These are phyloP conservation scores for Rhorus exstirpatorius DNA, from an alignment of 2,888 invertebrate genomes.

Conservation along the genomic window DNA sequence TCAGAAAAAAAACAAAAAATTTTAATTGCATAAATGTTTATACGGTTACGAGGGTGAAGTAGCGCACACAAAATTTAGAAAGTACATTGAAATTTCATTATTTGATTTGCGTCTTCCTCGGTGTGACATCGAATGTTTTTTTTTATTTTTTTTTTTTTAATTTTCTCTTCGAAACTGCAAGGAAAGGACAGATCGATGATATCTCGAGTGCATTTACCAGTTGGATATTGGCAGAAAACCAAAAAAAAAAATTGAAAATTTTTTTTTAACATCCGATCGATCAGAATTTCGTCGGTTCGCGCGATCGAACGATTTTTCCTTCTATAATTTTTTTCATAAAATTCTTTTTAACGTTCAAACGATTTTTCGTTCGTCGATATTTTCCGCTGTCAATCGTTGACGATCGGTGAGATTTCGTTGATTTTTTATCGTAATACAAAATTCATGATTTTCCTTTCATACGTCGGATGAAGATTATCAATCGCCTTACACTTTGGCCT, in stretches of 20 bases:
- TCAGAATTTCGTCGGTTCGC: not conserved
- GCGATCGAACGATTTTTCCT: slow-evolving; percentile 28
- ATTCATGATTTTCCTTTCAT: slow-evolving; percentile 4
- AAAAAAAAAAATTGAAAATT: slow-evolving; percentile 15
- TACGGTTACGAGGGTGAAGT: slow-evolving; percentile 41
- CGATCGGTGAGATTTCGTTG: slow-evolving; percentile 13
- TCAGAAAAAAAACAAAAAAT: slow-evolving; percentile 20
- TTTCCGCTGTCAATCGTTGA: slow-evolving; percentile 27
- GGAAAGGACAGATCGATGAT: slow-evolving; percentile 50
- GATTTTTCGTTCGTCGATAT: slow-evolving; percentile 20
- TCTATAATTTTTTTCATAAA: slow-evolving; percentile 26
- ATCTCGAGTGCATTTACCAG: slow-evolving; percentile 49
- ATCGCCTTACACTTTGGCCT: slow-evolving; percentile 8
- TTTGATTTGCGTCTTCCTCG: slow-evolving; percentile 67
- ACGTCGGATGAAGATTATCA: not conserved
- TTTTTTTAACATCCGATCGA: not conserved
- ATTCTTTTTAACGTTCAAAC: slow-evolving; percentile 6
- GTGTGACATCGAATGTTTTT: slow-evolving; percentile 59
- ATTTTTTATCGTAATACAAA: slow-evolving; percentile 16
- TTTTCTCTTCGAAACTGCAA: slow-evolving; percentile 20
- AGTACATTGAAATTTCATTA: slow-evolving; percentile 56
- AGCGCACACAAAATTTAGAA: slow-evolving; percentile 58
- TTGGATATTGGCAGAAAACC: slow-evolving; percentile 9
- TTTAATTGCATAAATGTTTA: slow-evolving; percentile 10
- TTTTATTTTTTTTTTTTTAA: slow-evolving; percentile 46